A percentile compares a stretch with the other conserved stretches of the same genome.
Evolutionary conservation across 53 echinoderm and acorn worm species (phyloP).

Genomic region (Apostichopus leukothele): DNA sequence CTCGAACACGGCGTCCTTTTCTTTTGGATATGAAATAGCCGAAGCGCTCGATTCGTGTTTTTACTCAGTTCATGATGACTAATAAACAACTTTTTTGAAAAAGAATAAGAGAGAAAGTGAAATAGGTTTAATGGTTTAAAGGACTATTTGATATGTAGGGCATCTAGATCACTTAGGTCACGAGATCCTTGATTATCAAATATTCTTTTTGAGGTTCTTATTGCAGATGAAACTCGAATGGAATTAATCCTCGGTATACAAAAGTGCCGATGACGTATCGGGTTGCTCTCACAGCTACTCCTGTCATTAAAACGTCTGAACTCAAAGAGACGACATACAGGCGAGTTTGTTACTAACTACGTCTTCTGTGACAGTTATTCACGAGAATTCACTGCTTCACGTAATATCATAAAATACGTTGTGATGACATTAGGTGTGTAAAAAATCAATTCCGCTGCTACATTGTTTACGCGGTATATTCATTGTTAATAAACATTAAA

Average conservation of each 20-base stretch:
- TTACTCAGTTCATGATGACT: not conserved
- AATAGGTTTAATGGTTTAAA: not conserved
- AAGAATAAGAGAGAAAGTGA: not conserved
- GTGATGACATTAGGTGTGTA: conserved; percentile 5
- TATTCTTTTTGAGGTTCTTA: not conserved
- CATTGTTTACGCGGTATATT: conserved; percentile 7
- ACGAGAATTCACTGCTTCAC: not conserved
- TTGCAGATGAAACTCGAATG: not conserved
- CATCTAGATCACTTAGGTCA: not conserved
- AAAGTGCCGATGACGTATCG: not conserved
- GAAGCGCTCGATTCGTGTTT: not conserved
- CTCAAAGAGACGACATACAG: not conserved
- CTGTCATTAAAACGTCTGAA: not conserved
- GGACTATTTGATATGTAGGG: not conserved
- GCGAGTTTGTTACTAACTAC: not conserved
- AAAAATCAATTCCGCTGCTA: not conserved
- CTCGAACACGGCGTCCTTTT: too few relatives aligned
- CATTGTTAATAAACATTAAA: conserved; percentile 14
- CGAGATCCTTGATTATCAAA: not conserved
- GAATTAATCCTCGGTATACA: not conserved
- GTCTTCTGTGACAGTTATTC: not conserved
- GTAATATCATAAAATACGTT: conserved; percentile 1
- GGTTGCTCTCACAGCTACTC: not conserved
- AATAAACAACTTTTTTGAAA: not conserved
- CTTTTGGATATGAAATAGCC: too few relatives aligned